A percentile compares a stretch with the other conserved stretches of the same genome.
Evolutionary conservation across 1,140 invertebrate genomes (phyloP).

Genomic region (Ditylenchus dipsaci): DNA sequence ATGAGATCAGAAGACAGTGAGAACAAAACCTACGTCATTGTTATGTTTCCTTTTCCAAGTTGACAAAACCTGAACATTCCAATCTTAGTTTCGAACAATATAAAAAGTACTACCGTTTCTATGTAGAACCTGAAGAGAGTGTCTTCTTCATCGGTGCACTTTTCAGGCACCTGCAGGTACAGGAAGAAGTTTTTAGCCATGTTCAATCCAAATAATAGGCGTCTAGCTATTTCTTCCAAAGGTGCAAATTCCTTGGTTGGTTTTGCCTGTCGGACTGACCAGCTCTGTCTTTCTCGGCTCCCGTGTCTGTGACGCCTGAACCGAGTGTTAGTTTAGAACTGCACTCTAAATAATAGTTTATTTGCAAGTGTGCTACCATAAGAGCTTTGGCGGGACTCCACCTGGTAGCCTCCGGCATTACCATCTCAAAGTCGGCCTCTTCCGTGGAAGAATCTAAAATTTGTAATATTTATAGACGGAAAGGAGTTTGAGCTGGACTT

Average conservation of each 20-base stretch:
- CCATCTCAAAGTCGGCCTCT: neutral
- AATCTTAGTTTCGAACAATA: too few species aligned
- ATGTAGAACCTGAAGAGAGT: constrained; percentile 27
- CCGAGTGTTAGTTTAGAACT: neutral
- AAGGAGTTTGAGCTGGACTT: too few species aligned
- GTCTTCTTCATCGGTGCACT: constrained; percentile 31
- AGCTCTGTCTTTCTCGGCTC: neutral
- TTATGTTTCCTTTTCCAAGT: constrained; percentile 27
- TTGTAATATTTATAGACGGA: too few species aligned
- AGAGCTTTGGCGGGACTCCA: constrained; percentile 1
- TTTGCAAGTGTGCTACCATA: neutral
- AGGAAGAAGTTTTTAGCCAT: constrained; percentile 33
- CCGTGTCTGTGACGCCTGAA: neutral
- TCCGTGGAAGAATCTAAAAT: neutral
- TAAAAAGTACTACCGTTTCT: constrained; percentile 8
- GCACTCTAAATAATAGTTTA: too few species aligned
- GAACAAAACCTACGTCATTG: constrained; percentile 1
- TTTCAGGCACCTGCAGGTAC: constrained; percentile 23
- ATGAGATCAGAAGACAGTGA: too few species aligned
- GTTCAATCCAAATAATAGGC: constrained; percentile 29
- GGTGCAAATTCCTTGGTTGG: constrained; percentile 25
- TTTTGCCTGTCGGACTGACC: neutral
- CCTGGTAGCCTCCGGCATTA: neutral
- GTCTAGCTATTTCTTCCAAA: constrained; percentile 27
- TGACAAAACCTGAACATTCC: constrained; percentile 10